Evolutionary conservation across 1,140 invertebrate genomes (phyloP), one percentile per base, ranked within the genome.

Genomic region (Diachasmimorpha longicaudata): DNA sequence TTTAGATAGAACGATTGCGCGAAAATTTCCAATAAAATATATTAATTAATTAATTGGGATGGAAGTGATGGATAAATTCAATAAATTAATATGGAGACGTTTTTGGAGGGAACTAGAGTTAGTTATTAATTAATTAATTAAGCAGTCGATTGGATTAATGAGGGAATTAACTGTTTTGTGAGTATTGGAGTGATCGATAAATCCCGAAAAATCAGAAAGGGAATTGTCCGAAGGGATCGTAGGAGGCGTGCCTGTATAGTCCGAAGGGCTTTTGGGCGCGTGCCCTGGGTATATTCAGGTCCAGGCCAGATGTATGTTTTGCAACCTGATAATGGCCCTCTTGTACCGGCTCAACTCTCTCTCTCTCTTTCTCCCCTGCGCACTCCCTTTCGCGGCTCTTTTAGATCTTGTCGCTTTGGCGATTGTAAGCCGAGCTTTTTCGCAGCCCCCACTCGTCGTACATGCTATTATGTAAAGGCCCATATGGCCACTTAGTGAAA

Each of bases 261-360:
- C 42, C 23, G 19, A 48, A 75, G 39, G 31, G 70, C 69, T 58
- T 70, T 31, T 42, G 36, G 73, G 77, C 77, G 72, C 73, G 77
- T 78, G 77, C 72, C 74, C 48, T 70, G 21, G 21, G 19, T 55
- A 55, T 55, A 55, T 19, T 9, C 48, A 55, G 58, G 19, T 19
- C n/a, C 48, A 55, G 58, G 19, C 58, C 85, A 86, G 86, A 87
- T 87, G 87, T 85, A 85, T 87, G 85, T 86, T 87, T 87, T 86
- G 85, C 86, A 87, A 87, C 86, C 83, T 86, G 87, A 88, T 88
- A 87, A 88, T 87, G 85, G 85, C 86, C 80, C 85, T 81, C 80
- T 83, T 81, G 80, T 81, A 83, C 80, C 81, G 80, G 21, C 37
- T 69, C 23, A 21, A 66, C 71, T 36, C 70, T 46, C 44, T 36